Evolutionary conservation across 2,888 invertebrate genomes (phyloP).

Genomic region (Phytoseiulus persimilis): DNA sequence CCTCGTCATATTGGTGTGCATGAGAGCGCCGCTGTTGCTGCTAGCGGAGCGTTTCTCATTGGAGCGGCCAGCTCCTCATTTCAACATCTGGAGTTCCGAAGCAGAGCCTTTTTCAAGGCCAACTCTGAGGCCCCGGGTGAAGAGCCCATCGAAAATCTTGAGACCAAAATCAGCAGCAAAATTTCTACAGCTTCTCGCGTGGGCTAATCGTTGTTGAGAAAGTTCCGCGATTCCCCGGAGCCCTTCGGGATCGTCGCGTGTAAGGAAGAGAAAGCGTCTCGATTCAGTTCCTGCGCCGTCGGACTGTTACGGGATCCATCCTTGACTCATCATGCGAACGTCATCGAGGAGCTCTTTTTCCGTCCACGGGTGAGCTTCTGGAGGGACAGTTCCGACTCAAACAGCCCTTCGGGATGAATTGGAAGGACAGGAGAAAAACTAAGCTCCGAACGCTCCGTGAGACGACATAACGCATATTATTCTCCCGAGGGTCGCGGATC

Average conservation of each 20-base stretch:
- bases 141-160: background rate
- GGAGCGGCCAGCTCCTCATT: background rate
- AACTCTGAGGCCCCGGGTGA: background rate
- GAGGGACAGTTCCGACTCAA: too few species aligned
- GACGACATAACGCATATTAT: background rate
- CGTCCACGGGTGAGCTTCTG: too few species aligned
- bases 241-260: background rate
- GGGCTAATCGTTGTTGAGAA: too few species aligned
- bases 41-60: background rate
- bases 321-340: background rate
- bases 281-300: background rate
- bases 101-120: background rate
- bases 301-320: background rate
- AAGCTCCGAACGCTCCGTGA: background rate
- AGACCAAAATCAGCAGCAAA: background rate
- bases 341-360: background rate
- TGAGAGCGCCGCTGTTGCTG: background rate
- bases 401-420: too few species aligned
- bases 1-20: background rate
- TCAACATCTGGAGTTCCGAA: background rate
- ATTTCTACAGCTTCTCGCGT: background rate
- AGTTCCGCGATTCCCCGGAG: too few species aligned
- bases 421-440: too few species aligned
- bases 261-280: background rate
- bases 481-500: background rate